Conservation (phyloP, 2,888 invertebrate genomes). For the Clivina fossor region DNA sequence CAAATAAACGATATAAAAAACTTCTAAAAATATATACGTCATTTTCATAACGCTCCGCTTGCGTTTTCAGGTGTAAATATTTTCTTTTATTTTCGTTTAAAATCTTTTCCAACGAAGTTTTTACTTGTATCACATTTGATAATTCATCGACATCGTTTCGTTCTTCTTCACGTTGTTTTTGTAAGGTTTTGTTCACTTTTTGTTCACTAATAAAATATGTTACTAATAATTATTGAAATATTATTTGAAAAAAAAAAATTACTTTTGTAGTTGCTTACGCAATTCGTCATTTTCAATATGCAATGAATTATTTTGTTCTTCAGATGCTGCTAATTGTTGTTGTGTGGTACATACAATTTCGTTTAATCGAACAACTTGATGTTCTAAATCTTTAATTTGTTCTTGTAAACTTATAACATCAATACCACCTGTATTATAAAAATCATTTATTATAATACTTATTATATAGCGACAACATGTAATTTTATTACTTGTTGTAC, state of each 20-base stretch:
- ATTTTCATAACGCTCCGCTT: too few relatives aligned
- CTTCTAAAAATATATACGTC: too few relatives aligned
- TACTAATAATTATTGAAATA: slow-evolving; percentile 8
- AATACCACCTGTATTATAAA: slow-evolving; percentile 11
- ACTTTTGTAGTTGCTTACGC: slow-evolving; percentile 41
- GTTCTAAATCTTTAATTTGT: slow-evolving; percentile 41
- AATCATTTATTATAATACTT: not conserved
- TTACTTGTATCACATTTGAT: too few relatives aligned
- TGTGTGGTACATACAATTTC: slow-evolving; percentile 42
- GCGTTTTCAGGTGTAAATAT: too few relatives aligned
- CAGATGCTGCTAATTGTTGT: slow-evolving; percentile 42
- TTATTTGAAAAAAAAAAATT: slow-evolving; percentile 34
- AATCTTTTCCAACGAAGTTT: not conserved
- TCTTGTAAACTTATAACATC: slow-evolving; percentile 33
- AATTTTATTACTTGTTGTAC: slow-evolving; percentile 17
- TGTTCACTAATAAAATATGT: slow-evolving; percentile 41
- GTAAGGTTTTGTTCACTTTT: slow-evolving; percentile 42
- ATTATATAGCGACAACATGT: not conserved
- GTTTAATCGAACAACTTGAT: slow-evolving; percentile 43
- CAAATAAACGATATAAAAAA: too few relatives aligned
- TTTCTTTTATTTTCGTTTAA: too few relatives aligned
- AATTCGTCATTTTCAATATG: slow-evolving; percentile 42
- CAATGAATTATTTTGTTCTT: slow-evolving; percentile 46
- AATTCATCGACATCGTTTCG: not conserved
- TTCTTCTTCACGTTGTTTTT: slow-evolving; percentile 35